Evolutionary conservation across 1,140 invertebrate species (phyloP).

Genomic region (Drosophila equinoxialis): DNA sequence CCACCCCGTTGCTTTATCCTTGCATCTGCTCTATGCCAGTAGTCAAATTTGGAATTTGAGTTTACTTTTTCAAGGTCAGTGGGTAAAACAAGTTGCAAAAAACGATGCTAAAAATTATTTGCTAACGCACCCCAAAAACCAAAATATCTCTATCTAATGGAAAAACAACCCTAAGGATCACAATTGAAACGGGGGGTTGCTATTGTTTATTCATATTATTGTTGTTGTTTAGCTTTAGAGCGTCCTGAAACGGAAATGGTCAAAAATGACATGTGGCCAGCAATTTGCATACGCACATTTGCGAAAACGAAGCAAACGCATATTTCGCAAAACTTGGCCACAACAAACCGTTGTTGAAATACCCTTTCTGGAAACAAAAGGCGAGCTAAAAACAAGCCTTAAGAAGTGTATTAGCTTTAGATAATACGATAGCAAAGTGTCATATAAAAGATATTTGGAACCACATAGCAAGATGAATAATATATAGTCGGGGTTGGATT

Average conservation of each 20-base stretch:
- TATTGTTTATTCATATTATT: conserved; percentile 57
- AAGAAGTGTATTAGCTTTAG: no score
- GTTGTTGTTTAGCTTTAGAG: conserved; percentile 37
- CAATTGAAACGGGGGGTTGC: conserved; percentile 48
- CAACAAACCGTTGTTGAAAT: neutral
- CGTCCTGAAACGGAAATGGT: conserved; percentile 65
- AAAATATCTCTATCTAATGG: conserved; percentile 15
- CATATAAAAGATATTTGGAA: no score
- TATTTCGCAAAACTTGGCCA: neutral
- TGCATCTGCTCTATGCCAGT: conserved; percentile 58
- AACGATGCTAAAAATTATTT: conserved; percentile 28
- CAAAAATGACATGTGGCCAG: conserved; percentile 76
- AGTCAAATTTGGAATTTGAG: conserved; percentile 66
- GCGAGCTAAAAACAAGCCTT: neutral
- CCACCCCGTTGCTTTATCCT: conserved; percentile 50
- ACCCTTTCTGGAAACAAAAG: neutral
- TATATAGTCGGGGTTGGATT: no score
- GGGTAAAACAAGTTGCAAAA: conserved; percentile 79
- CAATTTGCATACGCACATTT: conserved; percentile 77
- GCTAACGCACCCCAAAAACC: conserved; percentile 30
- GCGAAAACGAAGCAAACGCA: conserved; percentile 29
- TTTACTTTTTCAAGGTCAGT: conserved; percentile 81
- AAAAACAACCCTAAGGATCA: conserved; percentile 48
- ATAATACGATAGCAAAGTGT: no score
- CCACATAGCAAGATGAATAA: no score